phyloP scores from a whole-genome alignment of 2,113 vertebrate species.

The Hippocampus comes region DNA sequence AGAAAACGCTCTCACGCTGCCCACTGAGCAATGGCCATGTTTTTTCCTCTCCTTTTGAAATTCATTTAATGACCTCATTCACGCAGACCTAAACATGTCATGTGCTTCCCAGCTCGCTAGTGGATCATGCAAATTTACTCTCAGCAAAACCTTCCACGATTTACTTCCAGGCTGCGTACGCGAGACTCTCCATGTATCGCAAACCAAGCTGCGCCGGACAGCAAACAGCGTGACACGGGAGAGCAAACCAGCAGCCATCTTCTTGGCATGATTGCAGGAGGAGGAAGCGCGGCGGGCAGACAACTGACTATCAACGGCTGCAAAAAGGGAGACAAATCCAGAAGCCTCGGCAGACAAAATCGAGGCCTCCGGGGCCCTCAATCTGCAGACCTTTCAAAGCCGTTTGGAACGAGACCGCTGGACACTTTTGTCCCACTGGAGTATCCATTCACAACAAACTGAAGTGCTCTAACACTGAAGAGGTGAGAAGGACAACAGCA shows the following conservation, averaged over 20 bases:
- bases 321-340: neutral
- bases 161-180: neutral
- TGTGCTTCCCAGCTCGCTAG: neutral
- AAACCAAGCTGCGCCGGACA: neutral
- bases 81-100: neutral
- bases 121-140: neutral
- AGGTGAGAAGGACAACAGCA: constrained; percentile 48
- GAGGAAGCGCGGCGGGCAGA: neutral
- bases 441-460: constrained; percentile 53
- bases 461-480: constrained; percentile 58
- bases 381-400: constrained; percentile 20
- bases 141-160: neutral
- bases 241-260: too few relatives aligned
- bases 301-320: neutral
- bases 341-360: neutral
- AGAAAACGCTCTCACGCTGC: neutral
- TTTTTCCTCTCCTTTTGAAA: neutral
- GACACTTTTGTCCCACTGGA: constrained; percentile 17
- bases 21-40: neutral
- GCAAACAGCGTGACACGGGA: neutral
- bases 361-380: neutral
- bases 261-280: neutral
- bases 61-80: neutral
- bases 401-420: constrained; percentile 18
- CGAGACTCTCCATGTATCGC: neutral